A percentile compares a stretch with the other conserved stretches of the same genome.
Conservation (phyloP, 2,113 vertebrate species). For the Hucho hucho region DNA sequence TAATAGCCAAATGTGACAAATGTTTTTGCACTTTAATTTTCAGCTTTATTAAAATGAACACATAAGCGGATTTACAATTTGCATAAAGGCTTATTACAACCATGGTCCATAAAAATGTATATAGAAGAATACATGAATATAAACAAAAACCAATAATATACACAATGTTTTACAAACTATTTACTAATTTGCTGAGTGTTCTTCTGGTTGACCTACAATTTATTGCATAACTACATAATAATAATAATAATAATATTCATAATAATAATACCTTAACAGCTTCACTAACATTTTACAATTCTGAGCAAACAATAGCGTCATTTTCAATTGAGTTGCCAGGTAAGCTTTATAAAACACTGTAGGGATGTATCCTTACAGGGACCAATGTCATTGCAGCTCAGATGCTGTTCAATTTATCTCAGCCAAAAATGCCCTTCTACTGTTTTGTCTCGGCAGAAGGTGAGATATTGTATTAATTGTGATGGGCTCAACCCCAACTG, state of each 20-base stretch:
- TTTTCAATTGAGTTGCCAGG: too few species aligned
- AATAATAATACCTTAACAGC: too few species aligned
- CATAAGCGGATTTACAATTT: background rate
- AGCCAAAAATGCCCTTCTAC: constrained; percentile 38
- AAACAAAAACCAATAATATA: background rate
- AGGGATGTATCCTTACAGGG: too few species aligned
- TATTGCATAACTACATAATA: background rate
- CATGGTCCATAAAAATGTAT: background rate
- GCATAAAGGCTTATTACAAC: too few species aligned
- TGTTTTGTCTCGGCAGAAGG: constrained; percentile 49
- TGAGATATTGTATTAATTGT: constrained; percentile 43
- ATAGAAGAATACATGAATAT: background rate
- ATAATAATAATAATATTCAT: too few species aligned
- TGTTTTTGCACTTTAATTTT: background rate
- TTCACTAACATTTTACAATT: too few species aligned
- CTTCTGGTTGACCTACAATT: background rate
- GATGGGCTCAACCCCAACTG: constrained; percentile 46
- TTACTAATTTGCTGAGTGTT: background rate
- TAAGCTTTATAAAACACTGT: too few species aligned
- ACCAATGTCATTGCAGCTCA: background rate
- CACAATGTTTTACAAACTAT: background rate
- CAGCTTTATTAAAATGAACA: background rate
- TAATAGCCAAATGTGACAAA: too few species aligned
- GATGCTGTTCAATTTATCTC: constrained; percentile 33
- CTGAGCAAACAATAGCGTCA: too few species aligned